Conservation (phyloP, 2,888 invertebrate species). For the Cataglyphis altisquamis region DNA sequence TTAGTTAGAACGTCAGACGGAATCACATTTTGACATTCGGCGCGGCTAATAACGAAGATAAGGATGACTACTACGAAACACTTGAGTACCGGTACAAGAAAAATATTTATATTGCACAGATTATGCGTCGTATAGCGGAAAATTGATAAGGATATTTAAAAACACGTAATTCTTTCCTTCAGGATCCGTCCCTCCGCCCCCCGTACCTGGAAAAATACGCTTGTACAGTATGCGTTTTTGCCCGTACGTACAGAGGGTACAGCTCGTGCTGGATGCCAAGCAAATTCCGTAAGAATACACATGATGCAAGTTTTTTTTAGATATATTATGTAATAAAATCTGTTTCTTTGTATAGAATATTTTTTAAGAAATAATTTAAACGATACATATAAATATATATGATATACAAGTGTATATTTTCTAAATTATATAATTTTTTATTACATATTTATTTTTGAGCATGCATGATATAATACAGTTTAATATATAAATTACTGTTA, state of each 20-base stretch:
- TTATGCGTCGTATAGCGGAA: background rate
- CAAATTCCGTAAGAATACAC: constrained; percentile 88
- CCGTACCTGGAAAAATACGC: constrained; percentile 89
- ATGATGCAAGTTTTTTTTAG: background rate
- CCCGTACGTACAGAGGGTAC: constrained; percentile 93
- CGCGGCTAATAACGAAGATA: background rate
- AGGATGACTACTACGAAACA: constrained; percentile 77
- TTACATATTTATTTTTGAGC: background rate
- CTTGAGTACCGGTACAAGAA: constrained; percentile 76
- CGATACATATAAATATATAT: background rate
- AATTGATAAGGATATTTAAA: background rate
- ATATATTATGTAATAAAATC: background rate
- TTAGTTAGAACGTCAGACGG: background rate
- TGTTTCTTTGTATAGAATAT: background rate
- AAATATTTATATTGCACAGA: constrained; percentile 16
- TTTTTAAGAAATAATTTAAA: background rate
- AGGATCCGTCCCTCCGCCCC: constrained; percentile 90
- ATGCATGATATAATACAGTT: background rate
- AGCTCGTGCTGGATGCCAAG: constrained; percentile 93
- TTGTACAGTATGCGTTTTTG: constrained; percentile 95
- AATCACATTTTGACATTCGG: background rate
- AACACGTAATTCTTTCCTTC: constrained; percentile 35
- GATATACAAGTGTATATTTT: background rate
- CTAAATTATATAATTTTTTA: background rate
- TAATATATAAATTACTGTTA: background rate